phyloP scores from a whole-genome alignment of 2,888 invertebrate species.

The Phyllotreta striolata region DNA sequence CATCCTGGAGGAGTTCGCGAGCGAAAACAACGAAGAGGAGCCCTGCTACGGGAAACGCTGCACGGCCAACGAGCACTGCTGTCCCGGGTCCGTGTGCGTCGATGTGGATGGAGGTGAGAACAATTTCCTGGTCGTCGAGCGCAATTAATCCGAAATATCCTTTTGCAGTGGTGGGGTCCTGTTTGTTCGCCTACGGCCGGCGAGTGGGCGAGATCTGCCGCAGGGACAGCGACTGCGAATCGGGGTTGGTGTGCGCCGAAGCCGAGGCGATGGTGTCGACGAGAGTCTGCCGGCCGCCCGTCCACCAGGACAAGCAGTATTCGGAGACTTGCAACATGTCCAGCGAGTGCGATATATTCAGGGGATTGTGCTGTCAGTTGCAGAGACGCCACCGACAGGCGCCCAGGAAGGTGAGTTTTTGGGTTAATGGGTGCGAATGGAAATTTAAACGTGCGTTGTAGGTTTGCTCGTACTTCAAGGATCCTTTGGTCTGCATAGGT shows the following conservation, averaged over 20 bases:
- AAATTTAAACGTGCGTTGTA: slow-evolving; percentile 53
- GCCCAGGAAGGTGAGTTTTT: slow-evolving; percentile 73
- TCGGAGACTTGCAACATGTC: slow-evolving; percentile 84
- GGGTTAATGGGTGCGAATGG: not conserved
- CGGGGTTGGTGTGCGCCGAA: slow-evolving; percentile 81
- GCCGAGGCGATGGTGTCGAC: slow-evolving; percentile 68
- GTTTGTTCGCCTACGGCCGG: slow-evolving; percentile 74
- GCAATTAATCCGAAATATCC: not conserved
- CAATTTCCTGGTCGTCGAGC: not conserved
- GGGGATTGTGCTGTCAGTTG: slow-evolving; percentile 87
- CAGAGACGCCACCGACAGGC: slow-evolving; percentile 86
- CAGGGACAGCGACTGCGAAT: slow-evolving; percentile 84
- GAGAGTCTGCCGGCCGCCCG: slow-evolving; percentile 81
- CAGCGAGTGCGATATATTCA: slow-evolving; percentile 84
- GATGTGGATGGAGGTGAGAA: slow-evolving; percentile 69
- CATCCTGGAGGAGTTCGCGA: slow-evolving; percentile 61
- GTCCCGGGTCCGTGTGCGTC: slow-evolving; percentile 81
- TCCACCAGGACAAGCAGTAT: slow-evolving; percentile 81
- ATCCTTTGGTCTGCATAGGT: slow-evolving; percentile 86
- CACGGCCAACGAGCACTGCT: slow-evolving; percentile 82
- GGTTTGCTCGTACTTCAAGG: slow-evolving; percentile 93
- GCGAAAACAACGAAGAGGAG: slow-evolving; percentile 66
- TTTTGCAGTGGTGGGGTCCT: slow-evolving; percentile 68
- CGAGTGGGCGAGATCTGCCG: slow-evolving; percentile 85
- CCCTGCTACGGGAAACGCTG: slow-evolving; percentile 82